A percentile compares a stretch with the other conserved stretches of the same genome.
These are phyloP conservation scores for Monopis laevigella DNA, from an alignment of 2,888 invertebrate species.

Conservation along the genomic window DNA sequence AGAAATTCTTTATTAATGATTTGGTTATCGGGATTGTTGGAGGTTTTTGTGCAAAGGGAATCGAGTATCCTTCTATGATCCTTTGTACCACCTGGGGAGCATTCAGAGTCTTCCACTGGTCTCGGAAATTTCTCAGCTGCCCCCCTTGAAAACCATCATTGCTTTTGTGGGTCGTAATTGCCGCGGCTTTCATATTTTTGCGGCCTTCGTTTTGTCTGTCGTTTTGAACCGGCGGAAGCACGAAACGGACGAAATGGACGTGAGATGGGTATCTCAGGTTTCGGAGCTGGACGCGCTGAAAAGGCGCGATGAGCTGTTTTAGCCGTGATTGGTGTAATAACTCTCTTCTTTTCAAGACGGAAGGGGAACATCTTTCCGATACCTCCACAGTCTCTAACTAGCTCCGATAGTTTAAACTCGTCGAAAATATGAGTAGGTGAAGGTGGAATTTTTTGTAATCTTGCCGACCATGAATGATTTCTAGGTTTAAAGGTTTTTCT, in stretches of 20 bases:
- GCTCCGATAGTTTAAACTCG: background rate
- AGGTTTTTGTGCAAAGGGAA: conserved; percentile 12
- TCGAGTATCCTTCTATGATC: conserved; percentile 7
- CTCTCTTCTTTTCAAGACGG: too few relatives aligned
- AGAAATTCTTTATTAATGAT: background rate
- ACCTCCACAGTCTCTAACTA: too few relatives aligned
- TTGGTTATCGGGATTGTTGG: background rate
- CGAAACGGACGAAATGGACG: too few relatives aligned
- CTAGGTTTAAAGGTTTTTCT: background rate
- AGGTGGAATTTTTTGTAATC: background rate
- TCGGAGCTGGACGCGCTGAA: too few relatives aligned
- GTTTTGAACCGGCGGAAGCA: too few relatives aligned
- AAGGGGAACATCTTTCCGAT: too few relatives aligned
- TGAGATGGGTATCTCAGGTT: too few relatives aligned
- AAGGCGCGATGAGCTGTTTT: too few relatives aligned
- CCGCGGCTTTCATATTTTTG: too few relatives aligned
- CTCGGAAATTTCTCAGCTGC: background rate
- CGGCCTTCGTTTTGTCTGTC: too few relatives aligned
- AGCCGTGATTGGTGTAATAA: too few relatives aligned
- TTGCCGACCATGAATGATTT: background rate
- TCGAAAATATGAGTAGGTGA: background rate
- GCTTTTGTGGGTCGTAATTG: too few relatives aligned
- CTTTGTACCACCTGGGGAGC: background rate
- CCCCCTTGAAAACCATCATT: conserved; percentile 1
- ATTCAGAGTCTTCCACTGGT: background rate